Base-by-base conservation (phyloP, 2,797 vertebrate species). In the Sternarchorhynchus goeldii region DNA sequence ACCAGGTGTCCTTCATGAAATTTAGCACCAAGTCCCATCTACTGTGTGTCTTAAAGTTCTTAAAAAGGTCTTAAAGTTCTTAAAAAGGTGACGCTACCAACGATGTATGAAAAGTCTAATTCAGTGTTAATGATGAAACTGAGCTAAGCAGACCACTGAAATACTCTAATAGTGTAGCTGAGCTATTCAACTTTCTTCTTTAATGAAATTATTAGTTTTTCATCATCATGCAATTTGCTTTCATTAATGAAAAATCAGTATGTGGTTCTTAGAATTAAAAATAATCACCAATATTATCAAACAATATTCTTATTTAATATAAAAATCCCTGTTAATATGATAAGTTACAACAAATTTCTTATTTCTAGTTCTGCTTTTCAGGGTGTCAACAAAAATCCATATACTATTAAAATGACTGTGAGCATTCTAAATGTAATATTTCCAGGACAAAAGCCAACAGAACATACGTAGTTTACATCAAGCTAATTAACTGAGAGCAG, bases 401-500 rank as follows among this genome's bases (percentile, higher is more conserved):
- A 78, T 66, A 84, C 87, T 81, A 83, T 87, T 88, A 88, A 89
- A 91, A 87, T 90, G 83, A 88, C 91, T 92, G 90, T 90, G 90
- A 92, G 91, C 82, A 89, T 89, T 92, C 89, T 91, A 90, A 93
- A 92, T 92, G 89, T 85, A 91, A 92, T 94, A 88, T 89, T 87
- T 89, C 85, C 87, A 89, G 91, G 91, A 92, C 85, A 63, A 84
- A 89, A 84, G 93, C 91, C 90, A 92, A 88, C 79, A 82, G 78
- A 91, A 89, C 86, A 87, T 79, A 87, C 86, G 89, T 85, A 86
- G 89, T 91, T 92, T 90, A 90, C 91, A 90, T 91, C 86, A 89
- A 89, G 86, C 87, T 88, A 91, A 93, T 93, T 90, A 91, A 92
- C 90, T 90, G 89, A 86, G 88, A 89, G 86, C 83, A 89, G 89